Evolutionary conservation across 2,797 vertebrate species (phyloP), one percentile per base, ranked within the genome.

Genomic region (Poeciliopsis presidionis): DNA sequence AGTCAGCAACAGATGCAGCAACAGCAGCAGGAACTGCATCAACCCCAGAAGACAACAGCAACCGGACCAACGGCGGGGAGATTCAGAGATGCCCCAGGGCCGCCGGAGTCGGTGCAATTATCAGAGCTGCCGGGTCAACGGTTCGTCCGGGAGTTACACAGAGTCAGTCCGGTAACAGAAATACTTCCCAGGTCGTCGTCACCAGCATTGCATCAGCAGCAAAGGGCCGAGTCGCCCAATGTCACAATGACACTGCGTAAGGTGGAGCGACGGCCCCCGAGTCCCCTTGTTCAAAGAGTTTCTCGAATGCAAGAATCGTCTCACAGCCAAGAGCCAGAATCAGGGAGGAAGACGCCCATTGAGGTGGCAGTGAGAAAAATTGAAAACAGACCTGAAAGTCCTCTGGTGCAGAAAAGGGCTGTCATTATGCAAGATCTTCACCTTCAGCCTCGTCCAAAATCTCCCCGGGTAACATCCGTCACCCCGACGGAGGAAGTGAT

Each of bases 311-410:
- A 94, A 81, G 96, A 96, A 83, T 84, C 90, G 6, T 77, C 86
- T 5, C 86, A 86, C 69, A 65, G 78, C 51, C 91, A 90, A 71
- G 89, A 92, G 78, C 77, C 88, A 70, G 9, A 76, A 8, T 82
- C 84, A 1, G 92, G 91, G 8, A 92, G 92, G 79, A 95, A 91
- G 81, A 94, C 94, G 0, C 94, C 95, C 45, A 82, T 94, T 72
- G 95, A 96, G 74, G 45, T 93, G 28, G 76, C 75, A 1, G 41
- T 95, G 76, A 90, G 95, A 74, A 95, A 94, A 84, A 81, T 95
- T 69, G 96, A 96, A 84, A 93, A 87, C 82, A 92, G 95, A 88
- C 95, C 95, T 4, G 94, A 94, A 84, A 96, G 95, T 89, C 96
- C 95, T 59, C 79, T 96, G 67, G 90, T 95, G 39, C 93, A 95